These are phyloP conservation scores for Clitarchus hookeri DNA, from an alignment of 2,888 invertebrate species.

Conservation along the genomic window DNA sequence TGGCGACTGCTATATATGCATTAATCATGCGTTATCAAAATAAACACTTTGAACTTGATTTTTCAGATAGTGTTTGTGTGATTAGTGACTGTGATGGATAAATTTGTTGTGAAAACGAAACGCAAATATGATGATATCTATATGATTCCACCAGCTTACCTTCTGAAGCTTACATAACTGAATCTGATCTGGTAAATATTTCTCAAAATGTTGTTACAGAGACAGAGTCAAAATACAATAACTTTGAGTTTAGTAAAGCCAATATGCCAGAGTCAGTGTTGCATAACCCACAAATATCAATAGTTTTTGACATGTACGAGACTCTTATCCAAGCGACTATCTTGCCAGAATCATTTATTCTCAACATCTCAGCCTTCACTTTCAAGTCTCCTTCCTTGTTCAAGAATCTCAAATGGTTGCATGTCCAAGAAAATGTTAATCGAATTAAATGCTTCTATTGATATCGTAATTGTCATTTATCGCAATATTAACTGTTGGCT, in stretches of 20 bases:
- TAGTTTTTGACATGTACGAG: neutral
- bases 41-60: no score
- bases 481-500: neutral
- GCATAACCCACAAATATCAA: neutral
- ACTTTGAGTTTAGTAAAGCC: neutral
- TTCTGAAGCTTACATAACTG: neutral
- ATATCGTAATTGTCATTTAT: neutral
- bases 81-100: neutral
- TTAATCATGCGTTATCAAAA: no score
- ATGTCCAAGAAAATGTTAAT: neutral
- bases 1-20: no score
- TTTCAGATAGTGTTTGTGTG: neutral
- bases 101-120: conserved; percentile 5
- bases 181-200: neutral
- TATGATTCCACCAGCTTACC: neutral
- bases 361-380: neutral
- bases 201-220: neutral
- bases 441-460: neutral
- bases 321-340: neutral
- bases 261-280: neutral
- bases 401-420: neutral
- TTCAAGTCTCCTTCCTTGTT: neutral
- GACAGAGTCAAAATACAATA: neutral
- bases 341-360: neutral
- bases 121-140: neutral